phyloP scores from a whole-genome alignment of 2,797 vertebrate genomes.

The Glossophaga mutica region DNA sequence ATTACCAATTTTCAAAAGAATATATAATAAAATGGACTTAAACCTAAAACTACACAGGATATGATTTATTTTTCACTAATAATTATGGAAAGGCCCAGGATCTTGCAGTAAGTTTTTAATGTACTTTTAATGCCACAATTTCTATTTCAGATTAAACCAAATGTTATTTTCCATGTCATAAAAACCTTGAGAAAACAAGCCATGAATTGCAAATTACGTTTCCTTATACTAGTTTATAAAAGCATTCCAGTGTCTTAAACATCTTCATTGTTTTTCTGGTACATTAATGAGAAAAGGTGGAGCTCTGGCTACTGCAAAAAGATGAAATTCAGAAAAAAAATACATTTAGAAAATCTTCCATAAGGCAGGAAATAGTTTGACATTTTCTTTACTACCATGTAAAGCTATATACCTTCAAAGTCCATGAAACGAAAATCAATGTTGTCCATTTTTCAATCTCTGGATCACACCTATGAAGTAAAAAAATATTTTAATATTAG shows the following conservation, averaged over 20 bases:
- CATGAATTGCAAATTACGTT: constrained; percentile 23
- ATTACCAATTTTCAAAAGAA: constrained; percentile 45
- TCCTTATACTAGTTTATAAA: constrained; percentile 21
- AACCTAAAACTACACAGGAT: constrained; percentile 4
- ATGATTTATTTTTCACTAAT: constrained; percentile 30
- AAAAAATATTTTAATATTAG: constrained; percentile 52
- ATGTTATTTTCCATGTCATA: constrained; percentile 3
- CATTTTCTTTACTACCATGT: neutral
- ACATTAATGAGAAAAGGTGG: neutral
- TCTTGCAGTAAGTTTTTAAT: neutral
- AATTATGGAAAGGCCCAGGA: neutral
- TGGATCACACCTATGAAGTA: constrained; percentile 42
- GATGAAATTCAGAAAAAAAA: constrained; percentile 1
- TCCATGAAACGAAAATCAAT: neutral
- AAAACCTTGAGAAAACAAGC: constrained; percentile 17
- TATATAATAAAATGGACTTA: constrained; percentile 30
- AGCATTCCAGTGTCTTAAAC: neutral
- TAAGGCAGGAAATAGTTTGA: neutral
- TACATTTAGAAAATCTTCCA: neutral
- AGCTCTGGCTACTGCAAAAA: neutral
- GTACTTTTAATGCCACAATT: neutral
- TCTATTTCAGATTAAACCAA: constrained; percentile 46
- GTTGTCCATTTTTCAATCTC: constrained; percentile 35
- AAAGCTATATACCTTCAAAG: constrained; percentile 58
- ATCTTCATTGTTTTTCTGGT: neutral